Evolutionary conservation across 2,888 invertebrate genomes (phyloP), one percentile per base, ranked within the genome.

Genomic region (Geotrupes spiniger): DNA sequence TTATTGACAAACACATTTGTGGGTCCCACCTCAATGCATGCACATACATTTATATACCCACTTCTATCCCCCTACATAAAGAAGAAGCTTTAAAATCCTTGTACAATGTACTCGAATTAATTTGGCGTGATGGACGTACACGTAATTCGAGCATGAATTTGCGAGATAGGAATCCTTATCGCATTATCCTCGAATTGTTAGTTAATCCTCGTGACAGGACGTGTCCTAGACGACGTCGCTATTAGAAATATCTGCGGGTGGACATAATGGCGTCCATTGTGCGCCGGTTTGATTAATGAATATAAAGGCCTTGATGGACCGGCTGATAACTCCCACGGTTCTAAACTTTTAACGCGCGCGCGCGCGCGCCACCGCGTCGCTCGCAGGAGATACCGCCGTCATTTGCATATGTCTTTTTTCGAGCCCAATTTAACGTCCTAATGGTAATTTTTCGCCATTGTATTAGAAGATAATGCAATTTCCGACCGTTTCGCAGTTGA

Each of bases 381-480:
- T 17, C 21, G 36, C 36, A 11, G 17, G 53, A 51, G 56, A 56
- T 56, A 56, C 43, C 49, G 38, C 47, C 37, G 39, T 39, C 50
- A 59, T 60, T 60, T 59, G 59, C 60, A 60, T 60, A 58, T 53
- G 58, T 56, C 54, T 42, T 56, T 60, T 59, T 60, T 59, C 46
- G 37, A 54, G 56, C 51, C 52, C 55, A 60, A 60, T 59, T 59
- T 60, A 58, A 40, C 44, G 54, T 47, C 44, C 52, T 52, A 51
- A 51, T 55, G 53, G 54, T 54, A 56, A 58, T 60, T 60, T 60
- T 60, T 51, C 51, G 45, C 57, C 54, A 51, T 39, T 46, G 48
- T 55, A 49, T 36, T 21, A 28, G 31, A 36, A 42, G 50, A 52
- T 57, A 59, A 56, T 53, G 53, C 31, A 33, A 33, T 33, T 33